Evolutionary conservation across 2,888 invertebrate species (phyloP), one percentile per base, ranked within the genome.

Genomic region (Rambutsinella grinnellia): DNA sequence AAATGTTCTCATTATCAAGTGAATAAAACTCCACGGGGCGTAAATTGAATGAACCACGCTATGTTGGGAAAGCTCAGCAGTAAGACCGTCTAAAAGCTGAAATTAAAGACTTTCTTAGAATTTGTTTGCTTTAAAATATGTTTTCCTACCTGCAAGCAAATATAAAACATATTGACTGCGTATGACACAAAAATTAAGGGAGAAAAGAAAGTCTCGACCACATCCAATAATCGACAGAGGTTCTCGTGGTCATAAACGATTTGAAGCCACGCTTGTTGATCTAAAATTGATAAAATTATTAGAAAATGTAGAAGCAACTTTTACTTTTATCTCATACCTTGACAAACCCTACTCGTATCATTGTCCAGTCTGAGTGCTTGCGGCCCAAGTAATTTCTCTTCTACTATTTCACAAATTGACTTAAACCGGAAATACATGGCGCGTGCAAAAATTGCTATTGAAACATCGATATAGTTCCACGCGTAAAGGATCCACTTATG

Each of bases 131-230:
- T 68, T 24, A 27, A 47, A 58, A 17, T 23, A 27, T 8, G 10
- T 2, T 49, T 24, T 62, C 24, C 60, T 28, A 80, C 78, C 66
- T 80, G 80, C 6, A 78, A 47, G 44, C 78, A 80, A 19, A 81
- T 60, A 21, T 77, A 81, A 60, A 76, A 81, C 23, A 79, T 71
- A 47, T 81, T 81, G 2, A 81, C 76, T 0, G 78, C 75, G 67
- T 71, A 81, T 8, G 79, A 79, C 1, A 53, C 72, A 62, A 82
- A 81, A 10, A 82, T 57, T 5, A 82, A 19, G 0, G 80, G 80
- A 10, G 81, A 81, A 17, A 82, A 51, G 8, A 81, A 70, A 2
- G 61, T 51, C 27, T 82, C 80, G 8, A 80, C 17, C 2, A 61
- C 70, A 21, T 57, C 24, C 0, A 78, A 27, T 23, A 82, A 36